These are phyloP conservation scores for Ochropacha duplaris DNA, from an alignment of 2,888 invertebrate species.

Conservation along the genomic window DNA sequence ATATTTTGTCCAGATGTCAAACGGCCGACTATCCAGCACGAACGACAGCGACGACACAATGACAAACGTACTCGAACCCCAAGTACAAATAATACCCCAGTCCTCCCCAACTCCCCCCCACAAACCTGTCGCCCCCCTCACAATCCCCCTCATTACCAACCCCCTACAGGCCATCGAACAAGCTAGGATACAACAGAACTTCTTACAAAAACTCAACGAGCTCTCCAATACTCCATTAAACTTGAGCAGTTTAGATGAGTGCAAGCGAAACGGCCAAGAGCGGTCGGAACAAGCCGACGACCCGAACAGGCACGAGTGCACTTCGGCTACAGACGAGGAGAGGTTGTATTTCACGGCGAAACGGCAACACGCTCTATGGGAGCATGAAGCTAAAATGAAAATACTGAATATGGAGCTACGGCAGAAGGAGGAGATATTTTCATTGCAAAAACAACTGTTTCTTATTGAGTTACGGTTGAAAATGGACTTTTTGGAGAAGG, in stretches of 20 bases:
- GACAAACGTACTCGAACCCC: slow-evolving; percentile 75
- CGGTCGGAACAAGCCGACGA: slow-evolving; percentile 45
- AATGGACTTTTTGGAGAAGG: slow-evolving; percentile 80
- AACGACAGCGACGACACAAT: slow-evolving; percentile 80
- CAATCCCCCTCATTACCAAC: slow-evolving; percentile 33
- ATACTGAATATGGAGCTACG: slow-evolving; percentile 75
- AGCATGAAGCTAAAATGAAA: slow-evolving; percentile 80
- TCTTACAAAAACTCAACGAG: slow-evolving; percentile 70
- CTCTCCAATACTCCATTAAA: slow-evolving; percentile 74
- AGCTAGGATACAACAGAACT: slow-evolving; percentile 69
- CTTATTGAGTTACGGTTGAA: slow-evolving; percentile 75
- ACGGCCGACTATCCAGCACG: slow-evolving; percentile 77
- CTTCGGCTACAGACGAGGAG: slow-evolving; percentile 66
- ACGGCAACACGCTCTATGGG: slow-evolving; percentile 76
- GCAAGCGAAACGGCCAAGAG: slow-evolving; percentile 55
- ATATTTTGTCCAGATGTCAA: slow-evolving; percentile 72
- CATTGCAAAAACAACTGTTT: slow-evolving; percentile 77
- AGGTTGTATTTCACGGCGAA: slow-evolving; percentile 71
- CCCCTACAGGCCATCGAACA: slow-evolving; percentile 71
- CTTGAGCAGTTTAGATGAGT: slow-evolving; percentile 71
- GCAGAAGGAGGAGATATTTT: slow-evolving; percentile 79
- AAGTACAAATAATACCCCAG: slow-evolving; percentile 73
- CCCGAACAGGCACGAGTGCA: slow-evolving; percentile 53
- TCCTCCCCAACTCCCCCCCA: slow-evolving; percentile 62
- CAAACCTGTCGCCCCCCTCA: slow-evolving; percentile 18